Conservation (phyloP, 2,113 vertebrate genomes). For the Malurus cyaneus region DNA sequence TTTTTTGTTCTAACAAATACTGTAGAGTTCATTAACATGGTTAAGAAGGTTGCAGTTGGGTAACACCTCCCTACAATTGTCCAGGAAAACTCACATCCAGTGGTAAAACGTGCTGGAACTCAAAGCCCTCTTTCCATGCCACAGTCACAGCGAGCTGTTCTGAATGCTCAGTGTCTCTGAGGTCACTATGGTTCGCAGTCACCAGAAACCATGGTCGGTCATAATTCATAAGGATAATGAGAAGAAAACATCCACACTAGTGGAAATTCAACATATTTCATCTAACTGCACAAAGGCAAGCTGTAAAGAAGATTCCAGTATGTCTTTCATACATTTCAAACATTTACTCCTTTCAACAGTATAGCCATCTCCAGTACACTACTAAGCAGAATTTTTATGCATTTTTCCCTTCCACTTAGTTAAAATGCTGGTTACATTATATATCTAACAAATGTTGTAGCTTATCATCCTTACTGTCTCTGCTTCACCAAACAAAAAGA, state of each 20-base stretch:
- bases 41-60: not conserved
- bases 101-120: not conserved
- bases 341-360: not conserved
- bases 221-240: not conserved
- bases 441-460: not conserved
- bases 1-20: not conserved
- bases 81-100: not conserved
- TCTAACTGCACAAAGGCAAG: not conserved
- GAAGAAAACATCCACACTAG: not conserved
- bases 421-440: not conserved
- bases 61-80: not conserved
- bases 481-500: not conserved
- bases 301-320: not conserved
- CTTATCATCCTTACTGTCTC: not conserved
- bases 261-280: not conserved
- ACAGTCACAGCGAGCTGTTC: not conserved
- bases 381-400: not conserved
- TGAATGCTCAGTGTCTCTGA: not conserved
- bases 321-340: not conserved
- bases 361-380: not conserved
- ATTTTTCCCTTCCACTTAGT: not conserved
- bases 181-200: not conserved
- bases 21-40: not conserved
- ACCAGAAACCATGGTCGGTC: not conserved
- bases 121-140: not conserved